Conservation (phyloP, 2,797 vertebrate species). For the Poeciliopsis turneri region DNA sequence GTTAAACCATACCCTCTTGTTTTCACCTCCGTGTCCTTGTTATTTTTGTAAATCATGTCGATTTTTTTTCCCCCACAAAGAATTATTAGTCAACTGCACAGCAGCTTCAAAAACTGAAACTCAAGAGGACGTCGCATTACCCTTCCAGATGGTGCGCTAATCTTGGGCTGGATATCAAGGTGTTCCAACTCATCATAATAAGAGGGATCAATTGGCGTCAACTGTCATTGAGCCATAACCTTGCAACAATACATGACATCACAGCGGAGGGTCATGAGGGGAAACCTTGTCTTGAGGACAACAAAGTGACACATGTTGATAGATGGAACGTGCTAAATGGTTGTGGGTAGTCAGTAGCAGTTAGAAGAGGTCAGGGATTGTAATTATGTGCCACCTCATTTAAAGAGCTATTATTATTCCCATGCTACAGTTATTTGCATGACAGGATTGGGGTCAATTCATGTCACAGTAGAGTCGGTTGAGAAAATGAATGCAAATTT, state of each 20-base stretch:
- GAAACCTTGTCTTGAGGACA: conserved; percentile 75
- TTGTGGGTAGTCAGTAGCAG: conserved; percentile 59
- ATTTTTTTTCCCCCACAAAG: conserved; percentile 65
- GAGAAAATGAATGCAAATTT: conserved; percentile 69
- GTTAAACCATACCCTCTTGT: conserved; percentile 37
- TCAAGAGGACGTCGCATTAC: conserved; percentile 76
- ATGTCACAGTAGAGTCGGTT: conserved; percentile 55
- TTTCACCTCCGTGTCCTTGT: conserved; percentile 73
- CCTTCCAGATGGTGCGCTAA: conserved; percentile 84
- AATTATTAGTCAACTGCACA: conserved; percentile 78
- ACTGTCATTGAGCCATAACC: conserved; percentile 77
- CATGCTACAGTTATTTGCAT: conserved; percentile 67
- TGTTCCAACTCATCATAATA: conserved; percentile 83
- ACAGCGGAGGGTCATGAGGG: conserved; percentile 37
- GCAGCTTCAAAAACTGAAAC: conserved; percentile 66
- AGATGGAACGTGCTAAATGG: conserved; percentile 66
- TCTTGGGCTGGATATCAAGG: conserved; percentile 81
- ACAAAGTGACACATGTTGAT: conserved; percentile 70
- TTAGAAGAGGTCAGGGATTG: conserved; percentile 64
- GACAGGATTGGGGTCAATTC: conserved; percentile 69
- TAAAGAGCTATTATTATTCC: conserved; percentile 69
- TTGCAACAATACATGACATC: conserved; percentile 62
- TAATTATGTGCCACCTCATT: conserved; percentile 74
- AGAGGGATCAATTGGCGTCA: conserved; percentile 74
- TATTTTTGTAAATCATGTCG: conserved; percentile 64